These are phyloP conservation scores for Netelia virgata DNA, from an alignment of 2,888 invertebrate species.

Conservation along the genomic window DNA sequence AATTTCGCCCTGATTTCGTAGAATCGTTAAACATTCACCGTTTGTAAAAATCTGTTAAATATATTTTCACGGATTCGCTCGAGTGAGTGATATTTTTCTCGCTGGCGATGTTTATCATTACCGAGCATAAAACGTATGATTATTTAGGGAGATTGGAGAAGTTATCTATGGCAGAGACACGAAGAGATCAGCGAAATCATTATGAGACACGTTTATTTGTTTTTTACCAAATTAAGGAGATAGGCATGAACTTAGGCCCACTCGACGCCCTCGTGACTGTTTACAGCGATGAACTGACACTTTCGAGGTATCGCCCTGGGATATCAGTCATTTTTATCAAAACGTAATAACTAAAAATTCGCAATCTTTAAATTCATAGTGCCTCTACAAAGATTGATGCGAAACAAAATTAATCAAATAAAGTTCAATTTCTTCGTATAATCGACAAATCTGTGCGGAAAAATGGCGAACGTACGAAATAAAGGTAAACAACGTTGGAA, in stretches of 20 bases:
- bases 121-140: too few relatives aligned
- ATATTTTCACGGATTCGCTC: too few relatives aligned
- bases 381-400: background rate
- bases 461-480: constrained; percentile 47
- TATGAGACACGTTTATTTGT: background rate
- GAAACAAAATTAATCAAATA: background rate
- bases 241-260: constrained; percentile 34
- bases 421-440: constrained; percentile 2
- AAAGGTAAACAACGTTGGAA: constrained; percentile 35
- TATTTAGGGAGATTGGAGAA: too few relatives aligned
- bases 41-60: too few relatives aligned
- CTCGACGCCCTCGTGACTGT: background rate
- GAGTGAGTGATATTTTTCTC: too few relatives aligned
- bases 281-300: background rate
- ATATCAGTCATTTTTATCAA: constrained; percentile 10
- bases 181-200: background rate
- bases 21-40: too few relatives aligned
- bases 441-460: background rate
- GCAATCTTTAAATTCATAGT: constrained; percentile 35
- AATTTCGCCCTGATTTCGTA: too few relatives aligned
- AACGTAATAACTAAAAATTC: background rate
- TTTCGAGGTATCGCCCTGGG: background rate
- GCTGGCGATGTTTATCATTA: too few relatives aligned
- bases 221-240: background rate
- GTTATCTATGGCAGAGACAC: background rate